These are phyloP conservation scores for Columba janthina DNA, from an alignment of 2,113 vertebrate genomes.

Conservation along the genomic window DNA sequence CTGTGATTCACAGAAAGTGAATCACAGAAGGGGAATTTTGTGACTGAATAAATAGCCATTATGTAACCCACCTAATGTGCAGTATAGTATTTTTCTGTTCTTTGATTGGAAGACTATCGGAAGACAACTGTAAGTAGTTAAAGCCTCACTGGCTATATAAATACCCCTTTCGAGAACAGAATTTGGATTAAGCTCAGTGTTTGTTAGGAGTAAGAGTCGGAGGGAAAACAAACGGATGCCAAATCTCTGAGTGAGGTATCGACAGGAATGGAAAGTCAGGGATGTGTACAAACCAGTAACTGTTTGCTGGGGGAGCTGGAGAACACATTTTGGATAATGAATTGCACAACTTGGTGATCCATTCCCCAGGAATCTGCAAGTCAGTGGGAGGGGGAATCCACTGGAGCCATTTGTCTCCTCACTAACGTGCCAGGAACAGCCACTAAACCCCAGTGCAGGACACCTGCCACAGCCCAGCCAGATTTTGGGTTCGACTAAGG, in stretches of 20 bases:
- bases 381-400: not conserved
- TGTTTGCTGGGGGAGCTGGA: not conserved
- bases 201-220: not conserved
- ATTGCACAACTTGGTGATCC: not conserved
- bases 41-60: slow-evolving; percentile 11
- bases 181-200: not conserved
- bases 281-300: fast-evolving
- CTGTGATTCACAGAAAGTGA: slow-evolving; percentile 39
- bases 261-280: not conserved
- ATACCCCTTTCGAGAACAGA: not conserved
- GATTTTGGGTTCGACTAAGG: not conserved
- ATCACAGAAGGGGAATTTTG: slow-evolving; percentile 2
- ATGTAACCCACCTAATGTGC: not conserved
- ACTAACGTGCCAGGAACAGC: not conserved
- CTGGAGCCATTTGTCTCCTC: not conserved
- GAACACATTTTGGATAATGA: fast-evolving
- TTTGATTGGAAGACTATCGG: not conserved
- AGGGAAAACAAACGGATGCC: not conserved
- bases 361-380: not conserved
- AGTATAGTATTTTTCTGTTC: not conserved
- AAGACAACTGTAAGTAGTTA: not conserved
- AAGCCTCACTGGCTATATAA: not conserved
- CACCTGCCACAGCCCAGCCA: not conserved
- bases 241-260: not conserved
- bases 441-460: not conserved